Percentiles rank a stretch among this genome's conserved stretches.
Conservation (phyloP, 2,888 invertebrate species). For the Neelides folsomi region DNA sequence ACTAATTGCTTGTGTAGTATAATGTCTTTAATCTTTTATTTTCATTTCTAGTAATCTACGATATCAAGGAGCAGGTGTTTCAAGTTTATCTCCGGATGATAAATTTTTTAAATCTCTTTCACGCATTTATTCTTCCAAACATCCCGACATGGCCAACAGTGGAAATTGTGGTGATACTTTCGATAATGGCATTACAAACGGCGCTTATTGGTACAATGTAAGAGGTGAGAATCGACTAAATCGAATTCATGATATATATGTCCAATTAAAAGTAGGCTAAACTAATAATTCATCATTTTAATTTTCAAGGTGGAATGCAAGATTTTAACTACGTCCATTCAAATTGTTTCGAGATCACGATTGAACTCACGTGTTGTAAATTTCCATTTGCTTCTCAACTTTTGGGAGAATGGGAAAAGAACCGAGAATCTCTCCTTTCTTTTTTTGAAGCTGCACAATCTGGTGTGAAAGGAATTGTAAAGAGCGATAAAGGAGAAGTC, state of each 20-base stretch:
- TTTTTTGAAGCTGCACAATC: conserved; percentile 71
- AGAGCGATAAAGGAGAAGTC: conserved; percentile 49
- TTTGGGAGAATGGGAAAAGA: conserved; percentile 65
- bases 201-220: conserved; percentile 81
- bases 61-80: conserved; percentile 43
- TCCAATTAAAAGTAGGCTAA: neutral
- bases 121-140: conserved; percentile 56
- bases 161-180: conserved; percentile 59
- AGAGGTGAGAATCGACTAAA: conserved; percentile 42
- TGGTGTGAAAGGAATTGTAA: conserved; percentile 54
- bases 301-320: conserved; percentile 73
- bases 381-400: conserved; percentile 63
- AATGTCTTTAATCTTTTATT: conserved; percentile 26
- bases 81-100: conserved; percentile 70
- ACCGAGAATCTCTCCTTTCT: conserved; percentile 68
- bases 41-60: conserved; percentile 36
- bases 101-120: conserved; percentile 65
- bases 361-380: conserved; percentile 93
- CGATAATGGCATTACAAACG: conserved; percentile 70
- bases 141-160: conserved; percentile 62
- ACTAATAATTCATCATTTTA: neutral
- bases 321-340: conserved; percentile 94
- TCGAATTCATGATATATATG: neutral
- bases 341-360: conserved; percentile 91
- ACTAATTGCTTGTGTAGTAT: conserved; percentile 21